A percentile compares a stretch with the other conserved stretches of the same genome.
These are phyloP conservation scores for Ophion slaviceki DNA, from an alignment of 2,888 invertebrate species.

Conservation along the genomic window DNA sequence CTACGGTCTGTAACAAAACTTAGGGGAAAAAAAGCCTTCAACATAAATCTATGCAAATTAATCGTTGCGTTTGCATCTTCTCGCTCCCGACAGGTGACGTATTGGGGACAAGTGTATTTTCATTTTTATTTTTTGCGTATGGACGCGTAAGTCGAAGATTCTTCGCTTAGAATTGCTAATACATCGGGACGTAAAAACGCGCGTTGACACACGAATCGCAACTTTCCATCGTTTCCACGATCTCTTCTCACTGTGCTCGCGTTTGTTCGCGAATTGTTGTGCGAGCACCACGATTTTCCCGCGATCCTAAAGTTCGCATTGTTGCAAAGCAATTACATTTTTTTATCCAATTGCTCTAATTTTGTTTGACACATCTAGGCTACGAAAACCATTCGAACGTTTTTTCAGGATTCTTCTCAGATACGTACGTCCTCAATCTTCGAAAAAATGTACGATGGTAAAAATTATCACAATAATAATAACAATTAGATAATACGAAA, in stretches of 20 bases:
- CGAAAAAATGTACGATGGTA: no score
- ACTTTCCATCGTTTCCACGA: conserved; percentile 7
- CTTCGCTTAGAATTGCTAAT: not conserved
- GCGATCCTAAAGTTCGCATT: not conserved
- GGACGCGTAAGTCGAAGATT: not conserved
- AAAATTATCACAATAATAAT: no score
- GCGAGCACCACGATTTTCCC: not conserved
- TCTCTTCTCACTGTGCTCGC: not conserved
- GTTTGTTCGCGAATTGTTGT: not conserved
- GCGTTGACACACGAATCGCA: no score
- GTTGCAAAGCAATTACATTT: no score
- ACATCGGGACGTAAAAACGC: no score
- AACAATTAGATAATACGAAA: no score
- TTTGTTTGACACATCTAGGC: no score
- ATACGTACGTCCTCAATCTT: no score
- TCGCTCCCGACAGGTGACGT: conserved; percentile 1
- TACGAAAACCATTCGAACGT: no score
- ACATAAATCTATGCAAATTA: conserved; percentile 28
- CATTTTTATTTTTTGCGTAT: not conserved
- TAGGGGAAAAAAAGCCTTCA: not conserved
- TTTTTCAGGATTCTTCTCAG: no score
- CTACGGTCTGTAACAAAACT: not conserved
- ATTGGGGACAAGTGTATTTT: conserved; percentile 20
- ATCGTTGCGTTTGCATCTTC: conserved; percentile 18
- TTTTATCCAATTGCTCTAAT: no score